phyloP scores from a whole-genome alignment of 2,888 invertebrate species.

The Hyposoter didymator region DNA sequence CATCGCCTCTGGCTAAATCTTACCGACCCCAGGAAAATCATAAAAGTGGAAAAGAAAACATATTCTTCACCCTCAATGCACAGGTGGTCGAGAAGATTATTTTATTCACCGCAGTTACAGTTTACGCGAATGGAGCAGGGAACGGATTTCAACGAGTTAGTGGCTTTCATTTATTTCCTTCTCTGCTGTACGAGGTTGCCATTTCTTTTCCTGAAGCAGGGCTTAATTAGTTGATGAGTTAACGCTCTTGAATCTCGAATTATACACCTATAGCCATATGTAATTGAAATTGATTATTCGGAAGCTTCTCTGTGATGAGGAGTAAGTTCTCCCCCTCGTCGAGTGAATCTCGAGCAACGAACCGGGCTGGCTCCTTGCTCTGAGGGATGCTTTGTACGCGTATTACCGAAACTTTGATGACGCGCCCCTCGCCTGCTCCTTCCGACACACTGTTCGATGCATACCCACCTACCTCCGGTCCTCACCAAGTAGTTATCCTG shows the following conservation, averaged over 20 bases:
- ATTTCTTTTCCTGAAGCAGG: not conserved
- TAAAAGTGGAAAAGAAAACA: not conserved
- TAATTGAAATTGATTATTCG: slow-evolving; percentile 71
- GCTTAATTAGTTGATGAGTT: not conserved
- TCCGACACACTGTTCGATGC: slow-evolving; percentile 9
- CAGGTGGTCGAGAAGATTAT: not conserved
- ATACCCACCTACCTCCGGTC: slow-evolving; percentile 19
- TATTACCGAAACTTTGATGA: slow-evolving; percentile 69
- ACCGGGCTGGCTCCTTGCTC: slow-evolving; percentile 63
- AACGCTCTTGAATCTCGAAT: slow-evolving; percentile 54
- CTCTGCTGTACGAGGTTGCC: not conserved
- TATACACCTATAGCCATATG: slow-evolving; percentile 52
- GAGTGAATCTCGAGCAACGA: slow-evolving; percentile 40
- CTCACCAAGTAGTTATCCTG: slow-evolving; percentile 31
- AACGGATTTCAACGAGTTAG: not conserved
- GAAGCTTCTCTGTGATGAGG: slow-evolving; percentile 35
- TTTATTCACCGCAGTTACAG: not conserved
- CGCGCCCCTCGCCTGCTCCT: slow-evolving; percentile 29
- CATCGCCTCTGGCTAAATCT: not conserved
- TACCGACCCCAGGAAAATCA: not conserved
- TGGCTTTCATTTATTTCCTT: not conserved
- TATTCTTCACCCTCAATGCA: not conserved
- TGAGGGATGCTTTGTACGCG: slow-evolving; percentile 65
- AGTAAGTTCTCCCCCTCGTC: slow-evolving; percentile 11
- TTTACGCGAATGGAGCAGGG: not conserved